A percentile compares a stretch with the other conserved stretches of the same genome.
These are phyloP conservation scores for Pteronotus mesoamericanus DNA, from an alignment of 2,797 vertebrate genomes.

Conservation along the genomic window DNA sequence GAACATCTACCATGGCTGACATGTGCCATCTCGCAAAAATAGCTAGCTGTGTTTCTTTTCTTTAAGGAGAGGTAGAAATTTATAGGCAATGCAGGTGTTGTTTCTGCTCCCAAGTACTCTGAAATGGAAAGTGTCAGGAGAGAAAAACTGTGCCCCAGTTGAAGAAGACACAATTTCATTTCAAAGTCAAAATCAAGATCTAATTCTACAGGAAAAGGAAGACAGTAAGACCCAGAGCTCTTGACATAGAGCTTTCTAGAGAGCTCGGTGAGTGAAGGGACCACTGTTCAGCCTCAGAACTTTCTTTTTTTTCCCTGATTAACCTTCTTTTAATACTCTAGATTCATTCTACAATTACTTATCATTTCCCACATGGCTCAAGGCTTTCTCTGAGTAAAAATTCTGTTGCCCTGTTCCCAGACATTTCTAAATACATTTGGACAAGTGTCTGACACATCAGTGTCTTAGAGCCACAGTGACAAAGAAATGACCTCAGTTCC, in stretches of 20 bases:
- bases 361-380: not conserved
- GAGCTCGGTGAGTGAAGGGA: not conserved
- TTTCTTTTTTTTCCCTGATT: not conserved
- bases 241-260: not conserved
- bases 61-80: not conserved
- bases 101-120: not conserved
- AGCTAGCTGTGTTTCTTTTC: not conserved
- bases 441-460: not conserved
- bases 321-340: not conserved
- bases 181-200: not conserved
- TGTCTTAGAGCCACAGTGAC: not conserved
- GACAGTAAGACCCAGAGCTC: not conserved
- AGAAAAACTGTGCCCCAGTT: not conserved
- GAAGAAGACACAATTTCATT: not conserved
- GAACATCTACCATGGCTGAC: not conserved
- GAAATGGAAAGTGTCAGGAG: not conserved
- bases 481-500: conserved; percentile 17
- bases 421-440: not conserved
- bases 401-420: not conserved
- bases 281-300: not conserved
- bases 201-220: not conserved
- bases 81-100: not conserved
- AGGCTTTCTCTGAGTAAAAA: conserved; percentile 7
- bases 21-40: not conserved
- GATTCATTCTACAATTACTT: not conserved